These are phyloP conservation scores for Hemicordylus capensis DNA, from an alignment of 2,113 vertebrate genomes.

Conservation along the genomic window DNA sequence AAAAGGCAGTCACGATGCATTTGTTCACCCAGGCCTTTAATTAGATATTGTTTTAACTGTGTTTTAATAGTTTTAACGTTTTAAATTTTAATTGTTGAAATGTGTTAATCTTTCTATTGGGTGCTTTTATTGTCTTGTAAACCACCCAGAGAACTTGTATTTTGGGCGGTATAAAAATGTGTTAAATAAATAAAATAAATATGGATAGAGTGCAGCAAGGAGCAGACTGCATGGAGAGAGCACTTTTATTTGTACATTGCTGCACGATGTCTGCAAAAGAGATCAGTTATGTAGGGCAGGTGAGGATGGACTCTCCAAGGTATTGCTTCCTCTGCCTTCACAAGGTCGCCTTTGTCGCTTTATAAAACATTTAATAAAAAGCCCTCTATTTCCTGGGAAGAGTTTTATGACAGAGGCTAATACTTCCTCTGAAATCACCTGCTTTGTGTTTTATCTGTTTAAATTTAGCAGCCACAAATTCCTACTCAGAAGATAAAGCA, in stretches of 20 bases:
- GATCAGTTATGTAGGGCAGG: background rate
- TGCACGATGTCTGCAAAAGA: background rate
- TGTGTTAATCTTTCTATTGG: too few species aligned
- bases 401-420: slow-evolving; percentile 28
- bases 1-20: too few species aligned
- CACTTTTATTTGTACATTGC: background rate
- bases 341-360: slow-evolving; percentile 32
- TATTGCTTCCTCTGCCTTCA: slow-evolving; percentile 27
- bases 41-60: too few species aligned
- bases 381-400: slow-evolving; percentile 19
- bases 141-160: too few species aligned
- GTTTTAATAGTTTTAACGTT: too few species aligned
- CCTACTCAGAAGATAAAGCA: slow-evolving; percentile 57
- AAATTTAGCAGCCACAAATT: slow-evolving; percentile 56
- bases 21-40: too few species aligned
- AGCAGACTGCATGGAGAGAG: background rate
- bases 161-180: too few species aligned
- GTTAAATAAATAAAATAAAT: too few species aligned
- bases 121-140: too few species aligned
- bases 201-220: background rate
- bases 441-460: background rate
- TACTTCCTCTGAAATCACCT: slow-evolving; percentile 39
- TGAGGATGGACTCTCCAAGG: slow-evolving; percentile 31
- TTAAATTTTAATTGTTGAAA: too few species aligned
- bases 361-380: slow-evolving; percentile 41